Evolutionary conservation across 1,140 invertebrate species (phyloP).

Genomic region (Mesaphorura yosii): DNA sequence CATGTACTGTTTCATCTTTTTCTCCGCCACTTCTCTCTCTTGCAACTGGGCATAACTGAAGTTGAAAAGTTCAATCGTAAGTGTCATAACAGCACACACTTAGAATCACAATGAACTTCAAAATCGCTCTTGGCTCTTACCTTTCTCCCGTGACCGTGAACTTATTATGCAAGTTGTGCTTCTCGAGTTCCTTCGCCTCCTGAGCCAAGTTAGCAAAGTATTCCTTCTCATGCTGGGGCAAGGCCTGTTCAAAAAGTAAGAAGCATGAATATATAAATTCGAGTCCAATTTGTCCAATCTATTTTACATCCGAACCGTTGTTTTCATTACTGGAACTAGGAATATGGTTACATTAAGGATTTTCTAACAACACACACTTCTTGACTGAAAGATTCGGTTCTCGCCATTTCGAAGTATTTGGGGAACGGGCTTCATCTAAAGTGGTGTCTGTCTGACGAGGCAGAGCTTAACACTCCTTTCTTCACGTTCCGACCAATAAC

Average conservation of each 20-base stretch:
- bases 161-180: conserved; percentile 26
- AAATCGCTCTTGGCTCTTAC: conserved; percentile 5
- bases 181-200: conserved; percentile 23
- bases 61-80: not conserved
- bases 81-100: not conserved
- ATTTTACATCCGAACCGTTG: too few species aligned
- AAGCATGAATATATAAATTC: too few species aligned
- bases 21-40: not conserved
- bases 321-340: too few species aligned
- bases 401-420: too few species aligned
- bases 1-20: not conserved
- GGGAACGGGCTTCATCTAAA: too few species aligned
- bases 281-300: too few species aligned
- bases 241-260: conserved; percentile 17
- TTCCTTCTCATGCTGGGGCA: conserved; percentile 18
- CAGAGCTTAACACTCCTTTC: too few species aligned
- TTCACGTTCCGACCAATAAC: too few species aligned
- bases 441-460: too few species aligned
- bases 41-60: conserved; percentile 15
- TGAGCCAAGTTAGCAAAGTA: conserved; percentile 27
- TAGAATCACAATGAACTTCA: not conserved
- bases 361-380: too few species aligned
- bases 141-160: conserved; percentile 26
- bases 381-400: too few species aligned
- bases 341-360: too few species aligned